Evolutionary conservation across 2,888 invertebrate genomes (phyloP), one percentile per base, ranked within the genome.

Genomic region (Drepana falcataria): DNA sequence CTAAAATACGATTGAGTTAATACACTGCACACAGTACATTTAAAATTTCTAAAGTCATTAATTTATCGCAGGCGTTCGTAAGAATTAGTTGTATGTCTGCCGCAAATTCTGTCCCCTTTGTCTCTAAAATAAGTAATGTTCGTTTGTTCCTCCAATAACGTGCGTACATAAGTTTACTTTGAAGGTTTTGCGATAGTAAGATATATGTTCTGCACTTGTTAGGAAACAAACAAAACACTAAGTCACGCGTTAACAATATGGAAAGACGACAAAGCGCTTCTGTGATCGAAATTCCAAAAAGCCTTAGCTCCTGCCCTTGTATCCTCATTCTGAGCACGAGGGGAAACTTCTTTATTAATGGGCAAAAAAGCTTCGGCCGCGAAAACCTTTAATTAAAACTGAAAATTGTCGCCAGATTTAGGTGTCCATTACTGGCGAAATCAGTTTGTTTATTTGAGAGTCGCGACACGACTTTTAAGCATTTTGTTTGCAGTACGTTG

Each of bases 331-430:
- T 2, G 40, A 51, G 41, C 51, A 51, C 41, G 51, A 51, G 34
- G 51, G 51, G 34, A 51, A 51, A 51, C 51, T 51, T 51, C 51
- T 34, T 51, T 51, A 51, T 51, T 51, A 51, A 51, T 34, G 41
- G 40, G 51, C 40, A 51, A 51, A 51, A 51, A 51, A 40, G 33
- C 40, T 41, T 6, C 51, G 51, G 21, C 35, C 35, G 33, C 61
- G 65, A 68, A 67, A 64, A 64, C 62, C 58, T 69, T 70, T 73
- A 74, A 75, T 75, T 75, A 73, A 75, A 74, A 72, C 64, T 72
- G 64, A 64, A 66, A 70, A 66, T 64, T 69, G 63, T 54, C 44
- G 58, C 54, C 55, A 52, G 57, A 53, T 63, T 58, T 59, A 65
- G 60, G 66, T 53, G 58, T 60, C 60, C 49, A 58, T 56, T 53